phyloP scores from a whole-genome alignment of 2,797 vertebrate genomes.

The Echeneis naucrates region DNA sequence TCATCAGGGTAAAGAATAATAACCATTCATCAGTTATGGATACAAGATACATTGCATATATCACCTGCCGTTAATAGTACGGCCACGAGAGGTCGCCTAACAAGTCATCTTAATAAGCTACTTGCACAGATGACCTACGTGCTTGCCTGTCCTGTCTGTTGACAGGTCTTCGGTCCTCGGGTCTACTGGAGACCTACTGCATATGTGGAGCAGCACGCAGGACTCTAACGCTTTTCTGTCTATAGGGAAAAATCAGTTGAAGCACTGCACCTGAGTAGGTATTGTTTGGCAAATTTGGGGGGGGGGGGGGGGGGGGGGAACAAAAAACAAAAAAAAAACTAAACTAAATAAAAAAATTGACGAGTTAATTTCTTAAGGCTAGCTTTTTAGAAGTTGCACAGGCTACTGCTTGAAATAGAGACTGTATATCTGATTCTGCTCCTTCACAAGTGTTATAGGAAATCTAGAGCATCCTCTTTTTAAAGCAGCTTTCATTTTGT shows the following conservation, averaged over 20 bases:
- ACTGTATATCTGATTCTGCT: background rate
- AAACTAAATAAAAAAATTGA: too few relatives aligned
- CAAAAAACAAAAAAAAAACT: too few relatives aligned
- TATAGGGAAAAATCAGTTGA: background rate
- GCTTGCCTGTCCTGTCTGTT: background rate
- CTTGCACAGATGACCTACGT: background rate
- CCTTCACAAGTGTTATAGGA: background rate
- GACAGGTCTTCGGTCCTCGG: background rate
- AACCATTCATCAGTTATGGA: background rate
- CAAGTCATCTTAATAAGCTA: background rate
- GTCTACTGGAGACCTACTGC: background rate
- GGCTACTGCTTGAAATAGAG: background rate
- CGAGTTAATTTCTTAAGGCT: too few relatives aligned
- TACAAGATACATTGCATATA: background rate
- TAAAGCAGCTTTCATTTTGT: background rate
- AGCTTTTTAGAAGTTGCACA: too few relatives aligned
- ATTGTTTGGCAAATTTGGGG: background rate
- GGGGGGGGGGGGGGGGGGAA: too few relatives aligned
- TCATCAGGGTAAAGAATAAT: background rate
- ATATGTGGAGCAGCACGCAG: too few relatives aligned
- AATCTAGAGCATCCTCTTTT: background rate
- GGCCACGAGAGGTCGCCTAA: background rate
- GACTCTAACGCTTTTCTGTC: too few relatives aligned
- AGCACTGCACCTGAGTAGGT: conserved; percentile 1
- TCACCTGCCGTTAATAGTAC: too few relatives aligned